Conservation (phyloP, 2,113 vertebrate genomes). For the Alethe diademata region DNA sequence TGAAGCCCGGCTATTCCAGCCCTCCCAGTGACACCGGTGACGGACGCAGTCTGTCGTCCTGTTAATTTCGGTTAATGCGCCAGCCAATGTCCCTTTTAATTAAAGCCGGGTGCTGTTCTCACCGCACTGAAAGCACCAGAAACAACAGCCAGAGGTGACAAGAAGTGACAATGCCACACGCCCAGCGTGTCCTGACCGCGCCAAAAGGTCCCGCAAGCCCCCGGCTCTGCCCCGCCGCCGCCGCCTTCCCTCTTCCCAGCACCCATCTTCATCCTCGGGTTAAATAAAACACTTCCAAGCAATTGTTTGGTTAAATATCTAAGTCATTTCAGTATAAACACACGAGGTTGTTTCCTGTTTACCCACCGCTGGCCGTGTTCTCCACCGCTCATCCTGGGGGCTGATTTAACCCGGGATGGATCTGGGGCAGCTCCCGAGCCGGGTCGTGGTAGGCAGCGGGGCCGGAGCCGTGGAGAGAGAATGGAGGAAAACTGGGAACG, state of each 20-base stretch:
- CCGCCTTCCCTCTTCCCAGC: not conserved
- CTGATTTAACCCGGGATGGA: not conserved
- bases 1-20: rapidly evolving
- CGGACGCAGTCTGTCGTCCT: rapidly evolving
- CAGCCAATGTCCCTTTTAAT: not conserved
- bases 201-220: not conserved
- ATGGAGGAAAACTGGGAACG: not conserved
- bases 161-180: not conserved
- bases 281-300: not conserved
- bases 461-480: not conserved
- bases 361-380: not conserved
- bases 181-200: not conserved
- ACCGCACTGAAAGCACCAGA: rapidly evolving
- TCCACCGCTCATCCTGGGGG: not conserved
- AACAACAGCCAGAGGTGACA: not conserved
- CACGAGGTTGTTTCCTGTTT: not conserved
- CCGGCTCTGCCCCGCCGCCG: not conserved
- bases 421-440: no score
- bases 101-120: not conserved
- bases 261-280: not conserved
- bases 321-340: not conserved
- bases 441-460: not conserved
- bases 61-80: not conserved
- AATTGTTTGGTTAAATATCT: not conserved
- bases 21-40: rapidly evolving